Evolutionary conservation across 2,113 vertebrate genomes (phyloP), one percentile per base, ranked within the genome.

Genomic region (Passer domesticus): DNA sequence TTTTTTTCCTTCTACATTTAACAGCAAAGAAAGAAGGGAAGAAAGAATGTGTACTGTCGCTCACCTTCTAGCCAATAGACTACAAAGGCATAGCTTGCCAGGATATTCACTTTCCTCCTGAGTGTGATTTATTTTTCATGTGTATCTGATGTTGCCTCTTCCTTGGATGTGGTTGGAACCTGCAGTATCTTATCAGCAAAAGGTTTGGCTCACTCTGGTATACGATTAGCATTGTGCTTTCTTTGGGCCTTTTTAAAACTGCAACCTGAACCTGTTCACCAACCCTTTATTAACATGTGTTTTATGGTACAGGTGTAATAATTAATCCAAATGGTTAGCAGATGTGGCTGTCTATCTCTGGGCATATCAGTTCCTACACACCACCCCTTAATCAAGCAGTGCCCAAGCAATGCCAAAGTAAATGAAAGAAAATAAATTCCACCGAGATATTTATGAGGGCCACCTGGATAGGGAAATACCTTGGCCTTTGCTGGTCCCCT

Each of bases 361-460:
- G 94, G 94, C 87, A 83, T 96, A 89, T 94, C 96, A 86, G 89
- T 88, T 95, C 93, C 92, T 89, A 93, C 94, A 95, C 97, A 96
- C 92, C 91, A 78, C 93, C 78, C 93, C 92, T 95, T 97, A 98
- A 97, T 97, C 97, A 97, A 95, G 81, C 94, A 93, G 94, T 97
- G 96, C 96, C 97, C 97, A 97, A 95, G 95, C 83, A 95, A 96
- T 97, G 97, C 97, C 97, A 96, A 97, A 98, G 95, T 98, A 98
- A 98, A 98, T 97, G 97, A 98, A 98, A 98, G 97, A 98, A 97
- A 98, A 98, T 98, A 97, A 98, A 98, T 98, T 98, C 97, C 96
- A 97, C 88, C 5, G 4, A 96, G 89, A 95, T 96, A 98, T 98
- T 98, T 98, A 97, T 97, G 97, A 95, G 95, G 97, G 97, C 97